Conservation (phyloP, 2,113 vertebrate genomes). For the Electrona antarctica region DNA sequence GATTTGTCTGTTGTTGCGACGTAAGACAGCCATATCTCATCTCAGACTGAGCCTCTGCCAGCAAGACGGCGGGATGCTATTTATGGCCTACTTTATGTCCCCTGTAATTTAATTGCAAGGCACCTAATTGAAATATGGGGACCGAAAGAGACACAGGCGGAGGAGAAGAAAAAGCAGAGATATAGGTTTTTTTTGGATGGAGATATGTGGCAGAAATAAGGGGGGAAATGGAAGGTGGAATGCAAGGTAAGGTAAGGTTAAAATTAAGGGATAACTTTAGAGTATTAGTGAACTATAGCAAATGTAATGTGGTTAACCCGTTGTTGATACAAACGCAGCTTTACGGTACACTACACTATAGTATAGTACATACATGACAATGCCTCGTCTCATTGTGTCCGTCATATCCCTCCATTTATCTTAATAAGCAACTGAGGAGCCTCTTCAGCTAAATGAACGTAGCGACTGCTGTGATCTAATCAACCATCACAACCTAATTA, state of each 20-base stretch:
- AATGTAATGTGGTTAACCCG: not conserved
- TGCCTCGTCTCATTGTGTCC: constrained; percentile 56
- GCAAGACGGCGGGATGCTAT: constrained; percentile 82
- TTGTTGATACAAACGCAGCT: not conserved
- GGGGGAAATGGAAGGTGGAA: not conserved
- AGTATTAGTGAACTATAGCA: no score
- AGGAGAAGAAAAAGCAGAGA: not conserved
- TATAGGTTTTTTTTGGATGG: not conserved
- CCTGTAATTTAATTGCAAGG: constrained; percentile 88
- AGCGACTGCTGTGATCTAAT: constrained; percentile 63
- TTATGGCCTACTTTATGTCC: constrained; percentile 85
- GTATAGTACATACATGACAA: not conserved
- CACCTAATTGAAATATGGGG: constrained; percentile 85
- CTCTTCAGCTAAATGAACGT: constrained; percentile 63
- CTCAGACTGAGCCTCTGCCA: constrained; percentile 64
- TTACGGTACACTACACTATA: constrained; percentile 4
- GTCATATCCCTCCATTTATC: constrained; percentile 68
- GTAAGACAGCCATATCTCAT: constrained; percentile 63
- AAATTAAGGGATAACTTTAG: not conserved
- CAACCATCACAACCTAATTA: constrained; percentile 67
- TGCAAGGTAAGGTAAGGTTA: not conserved
- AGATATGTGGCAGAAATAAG: not conserved
- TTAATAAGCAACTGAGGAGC: constrained; percentile 54
- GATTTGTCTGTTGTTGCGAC: constrained; percentile 9
- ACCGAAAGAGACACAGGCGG: not conserved